Percentiles rank a stretch among this genome's conserved stretches.
Conservation (phyloP, 2,888 invertebrate species). For the Synergus gifuensis region DNA sequence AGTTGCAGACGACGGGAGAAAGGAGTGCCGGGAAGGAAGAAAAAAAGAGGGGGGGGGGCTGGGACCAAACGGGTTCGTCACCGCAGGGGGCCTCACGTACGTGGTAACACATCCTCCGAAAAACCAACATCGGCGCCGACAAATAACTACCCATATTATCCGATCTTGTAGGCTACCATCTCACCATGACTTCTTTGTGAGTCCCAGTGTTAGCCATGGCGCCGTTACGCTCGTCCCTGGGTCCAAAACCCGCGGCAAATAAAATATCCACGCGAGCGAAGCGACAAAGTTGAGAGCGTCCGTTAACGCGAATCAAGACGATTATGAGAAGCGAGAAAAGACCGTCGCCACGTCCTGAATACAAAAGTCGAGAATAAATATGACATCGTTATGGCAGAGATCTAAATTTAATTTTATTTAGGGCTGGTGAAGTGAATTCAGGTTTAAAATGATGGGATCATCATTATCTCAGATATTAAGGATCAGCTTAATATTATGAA, state of each 20-base stretch:
- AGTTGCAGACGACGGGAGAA: conserved; percentile 41
- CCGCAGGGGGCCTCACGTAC: conserved; percentile 73
- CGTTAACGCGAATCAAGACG: conserved; percentile 26
- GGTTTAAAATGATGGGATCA: conserved; percentile 26
- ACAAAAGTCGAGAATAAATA: conserved; percentile 42
- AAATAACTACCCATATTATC: conserved; percentile 77
- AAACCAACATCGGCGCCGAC: conserved; percentile 77
- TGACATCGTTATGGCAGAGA: conserved; percentile 23
- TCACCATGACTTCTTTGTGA: conserved; percentile 74
- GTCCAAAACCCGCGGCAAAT: conserved; percentile 51
- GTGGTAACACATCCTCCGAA: conserved; percentile 66
- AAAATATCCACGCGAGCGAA: conserved; percentile 45
- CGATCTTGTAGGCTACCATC: conserved; percentile 76
- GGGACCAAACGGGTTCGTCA: conserved; percentile 70
- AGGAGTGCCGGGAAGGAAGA: conserved; percentile 38
- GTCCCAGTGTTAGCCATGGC: conserved; percentile 66
- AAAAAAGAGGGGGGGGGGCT: conserved; percentile 42
- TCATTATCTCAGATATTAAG: conserved; percentile 21
- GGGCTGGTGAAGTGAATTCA: conserved; percentile 16
- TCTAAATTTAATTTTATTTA: conserved; percentile 27
- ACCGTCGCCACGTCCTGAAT: conserved; percentile 13
- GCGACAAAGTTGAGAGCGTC: conserved; percentile 28
- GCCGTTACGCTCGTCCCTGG: conserved; percentile 52
- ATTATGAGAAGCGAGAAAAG: conserved; percentile 36
- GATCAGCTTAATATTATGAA: background rate